These are phyloP conservation scores for Myodes glareolus DNA, from an alignment of 2,113 vertebrate genomes.

Conservation along the genomic window DNA sequence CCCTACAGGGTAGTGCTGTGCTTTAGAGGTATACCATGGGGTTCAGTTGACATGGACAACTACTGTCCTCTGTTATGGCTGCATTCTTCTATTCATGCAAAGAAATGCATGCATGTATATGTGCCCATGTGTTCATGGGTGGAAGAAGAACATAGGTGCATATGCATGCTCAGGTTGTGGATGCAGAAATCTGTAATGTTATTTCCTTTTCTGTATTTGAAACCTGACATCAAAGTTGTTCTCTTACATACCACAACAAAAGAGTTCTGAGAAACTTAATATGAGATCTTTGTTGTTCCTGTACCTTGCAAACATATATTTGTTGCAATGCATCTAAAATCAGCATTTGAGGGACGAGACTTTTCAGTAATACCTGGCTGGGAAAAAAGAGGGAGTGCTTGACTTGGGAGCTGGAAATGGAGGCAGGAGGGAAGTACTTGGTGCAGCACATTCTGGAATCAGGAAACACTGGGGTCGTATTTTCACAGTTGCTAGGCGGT, in stretches of 20 bases:
- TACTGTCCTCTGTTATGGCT: not conserved
- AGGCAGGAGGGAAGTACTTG: not conserved
- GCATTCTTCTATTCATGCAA: not conserved
- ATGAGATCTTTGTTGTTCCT: not conserved
- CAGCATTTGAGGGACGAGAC: not conserved
- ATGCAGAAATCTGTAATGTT: not conserved
- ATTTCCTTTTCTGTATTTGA: not conserved
- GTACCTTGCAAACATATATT: not conserved
- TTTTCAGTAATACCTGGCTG: not conserved
- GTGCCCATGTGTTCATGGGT: not conserved
- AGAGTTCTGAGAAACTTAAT: not conserved
- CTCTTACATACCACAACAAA: not conserved
- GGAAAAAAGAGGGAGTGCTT: not conserved
- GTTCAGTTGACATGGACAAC: not conserved
- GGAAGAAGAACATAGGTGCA: not conserved
- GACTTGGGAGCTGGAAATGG: not conserved
- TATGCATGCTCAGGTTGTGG: not conserved
- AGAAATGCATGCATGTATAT: not conserved
- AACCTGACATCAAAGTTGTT: not conserved
- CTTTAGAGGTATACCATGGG: not conserved
- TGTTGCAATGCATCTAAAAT: not conserved
- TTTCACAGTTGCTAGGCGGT: not conserved
- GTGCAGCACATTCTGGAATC: not conserved
- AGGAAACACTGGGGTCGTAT: not conserved
- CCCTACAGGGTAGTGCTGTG: too few relatives aligned